phyloP scores from a whole-genome alignment of 2,113 vertebrate species.

The Emydocephalus ijimae region DNA sequence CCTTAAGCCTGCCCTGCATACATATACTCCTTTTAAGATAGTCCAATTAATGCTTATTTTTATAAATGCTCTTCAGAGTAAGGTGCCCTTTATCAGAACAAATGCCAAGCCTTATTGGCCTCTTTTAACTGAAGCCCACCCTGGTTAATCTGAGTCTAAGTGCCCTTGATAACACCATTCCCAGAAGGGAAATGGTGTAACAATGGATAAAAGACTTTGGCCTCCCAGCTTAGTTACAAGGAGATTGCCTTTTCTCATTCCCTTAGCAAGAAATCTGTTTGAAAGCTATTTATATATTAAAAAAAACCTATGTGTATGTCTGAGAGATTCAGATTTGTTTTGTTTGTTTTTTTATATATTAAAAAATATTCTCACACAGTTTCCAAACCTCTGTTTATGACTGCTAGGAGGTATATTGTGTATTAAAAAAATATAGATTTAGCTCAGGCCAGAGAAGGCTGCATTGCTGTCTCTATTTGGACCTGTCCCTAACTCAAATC shows the following conservation, averaged over 20 bases:
- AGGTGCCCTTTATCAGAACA: neutral
- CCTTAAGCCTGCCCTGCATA: neutral
- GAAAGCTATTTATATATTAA: slow-evolving; percentile 53
- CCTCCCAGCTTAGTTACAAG: slow-evolving; percentile 52
- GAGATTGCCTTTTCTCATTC: slow-evolving; percentile 53
- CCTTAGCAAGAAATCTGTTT: slow-evolving; percentile 65
- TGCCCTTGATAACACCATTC: slow-evolving; percentile 53
- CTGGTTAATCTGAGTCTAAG: slow-evolving; percentile 54
- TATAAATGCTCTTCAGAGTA: neutral
- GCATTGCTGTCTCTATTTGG: neutral
- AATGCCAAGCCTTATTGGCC: neutral
- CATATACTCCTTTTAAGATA: accelerated
- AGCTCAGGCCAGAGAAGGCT: slow-evolving; percentile 31
- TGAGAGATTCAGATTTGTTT: neutral
- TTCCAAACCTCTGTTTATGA: slow-evolving; percentile 46
- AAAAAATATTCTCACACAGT: neutral
- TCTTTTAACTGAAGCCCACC: slow-evolving; percentile 25
- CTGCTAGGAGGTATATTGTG: neutral
- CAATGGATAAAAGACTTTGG: slow-evolving; percentile 60
- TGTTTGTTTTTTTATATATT: too few relatives aligned
- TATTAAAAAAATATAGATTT: slow-evolving; percentile 20
- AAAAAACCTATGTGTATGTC: slow-evolving; percentile 18
- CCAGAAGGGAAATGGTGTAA: slow-evolving; percentile 46
- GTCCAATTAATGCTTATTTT: neutral
- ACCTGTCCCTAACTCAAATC: neutral